Evolutionary conservation across 1,140 invertebrate species (phyloP), one percentile per base, ranked within the genome.

Genomic region (Ericerus pela): DNA sequence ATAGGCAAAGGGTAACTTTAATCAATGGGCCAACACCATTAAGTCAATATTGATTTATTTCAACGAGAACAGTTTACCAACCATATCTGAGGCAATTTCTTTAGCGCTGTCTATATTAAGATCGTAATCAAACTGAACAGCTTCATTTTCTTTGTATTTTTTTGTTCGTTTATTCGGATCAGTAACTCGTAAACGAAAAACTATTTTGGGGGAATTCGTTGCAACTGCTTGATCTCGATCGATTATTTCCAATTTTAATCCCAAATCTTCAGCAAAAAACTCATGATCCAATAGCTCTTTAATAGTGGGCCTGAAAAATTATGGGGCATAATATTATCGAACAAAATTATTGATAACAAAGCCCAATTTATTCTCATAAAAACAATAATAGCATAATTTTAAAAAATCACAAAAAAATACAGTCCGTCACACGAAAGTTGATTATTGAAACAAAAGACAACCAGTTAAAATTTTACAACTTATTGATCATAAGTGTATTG

Each of bases 121-220:
- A 70, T 97, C 89, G 75, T 96, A 99, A 61, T 96, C 92, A 75
- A 99, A 99, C 71, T 98, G 93, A 63, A 99, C 96, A 8, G 95
- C 96, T 73, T 99, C 96, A 72, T 99, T 98, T 72, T 99, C 94
- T 68, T 97, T 96, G 68, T 98, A 93, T 61, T 89, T 89, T 63
- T 88, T 86, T 62, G 83, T 86, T 62, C 93, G 73, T 69, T 98
- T 99, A 70, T 97, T 97, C 24, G 96, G 89, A 74, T 99, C 95
- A 33, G 96, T 79, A 52, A 99, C 91, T 53, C 94, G 81, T 6
- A 99, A 73, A 30, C 92, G 75, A 66, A 99, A 90, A 66, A 95
- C 88, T 41, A 91, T 82, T 67, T 62, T 62, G 2, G 58, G 58
- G 4, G 51, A 41, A 51, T 70, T 66, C 1, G 69, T 69, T 14